phyloP scores from a whole-genome alignment of 2,797 vertebrate species.

The Eupleurogrammus muticus region DNA sequence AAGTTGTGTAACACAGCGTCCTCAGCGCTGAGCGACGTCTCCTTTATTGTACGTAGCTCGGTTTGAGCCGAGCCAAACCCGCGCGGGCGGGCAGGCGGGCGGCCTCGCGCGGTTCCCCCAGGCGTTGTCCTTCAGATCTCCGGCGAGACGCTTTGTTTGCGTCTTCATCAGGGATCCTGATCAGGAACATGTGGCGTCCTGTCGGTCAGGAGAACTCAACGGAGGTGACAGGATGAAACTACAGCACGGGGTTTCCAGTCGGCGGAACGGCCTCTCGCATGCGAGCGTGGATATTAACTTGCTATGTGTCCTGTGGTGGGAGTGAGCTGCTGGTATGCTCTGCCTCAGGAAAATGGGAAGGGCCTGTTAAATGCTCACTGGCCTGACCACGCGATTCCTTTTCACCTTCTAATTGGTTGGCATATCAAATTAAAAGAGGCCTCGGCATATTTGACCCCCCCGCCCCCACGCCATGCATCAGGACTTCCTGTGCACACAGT shows the following conservation, averaged over 20 bases:
- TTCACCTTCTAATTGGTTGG: neutral
- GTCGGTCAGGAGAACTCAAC: constrained; percentile 21
- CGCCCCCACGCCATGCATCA: neutral
- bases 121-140: constrained; percentile 38
- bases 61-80: constrained; percentile 48
- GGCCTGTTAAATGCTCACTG: neutral
- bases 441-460: constrained; percentile 1
- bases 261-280: neutral
- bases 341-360: neutral
- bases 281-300: constrained; percentile 4
- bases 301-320: constrained; percentile 20
- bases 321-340: constrained; percentile 18
- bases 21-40: constrained; percentile 47
- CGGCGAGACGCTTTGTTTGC: constrained; percentile 62
- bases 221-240: constrained; percentile 19
- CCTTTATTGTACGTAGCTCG: constrained; percentile 18
- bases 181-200: constrained; percentile 54
- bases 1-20: constrained; percentile 36
- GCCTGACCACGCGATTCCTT: constrained; percentile 1
- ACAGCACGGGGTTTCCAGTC: neutral
- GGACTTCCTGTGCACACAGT: constrained; percentile 1
- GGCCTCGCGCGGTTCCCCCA: constrained; percentile 51
- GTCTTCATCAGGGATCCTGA: constrained; percentile 54
- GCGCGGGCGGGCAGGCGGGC: no score
- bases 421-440: neutral